phyloP scores from a whole-genome alignment of 2,888 invertebrate genomes.

The Aspidapion aeneum region DNA sequence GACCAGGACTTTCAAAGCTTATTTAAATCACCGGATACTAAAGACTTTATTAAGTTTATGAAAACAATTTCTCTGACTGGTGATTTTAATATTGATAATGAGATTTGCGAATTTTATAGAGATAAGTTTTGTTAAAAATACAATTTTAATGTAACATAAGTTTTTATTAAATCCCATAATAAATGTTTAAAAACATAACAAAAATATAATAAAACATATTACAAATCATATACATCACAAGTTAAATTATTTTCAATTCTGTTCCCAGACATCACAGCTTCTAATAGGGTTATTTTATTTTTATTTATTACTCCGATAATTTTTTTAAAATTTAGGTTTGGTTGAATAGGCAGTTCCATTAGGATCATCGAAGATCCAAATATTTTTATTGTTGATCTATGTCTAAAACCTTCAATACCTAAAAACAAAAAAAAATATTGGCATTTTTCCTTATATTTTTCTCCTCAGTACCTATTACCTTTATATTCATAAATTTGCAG shows the following conservation, averaged over 20 bases:
- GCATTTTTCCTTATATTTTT: background rate
- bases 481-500: constrained; percentile 51
- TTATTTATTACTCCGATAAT: constrained; percentile 43
- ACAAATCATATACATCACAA: constrained; percentile 26
- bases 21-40: constrained; percentile 22
- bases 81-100: constrained; percentile 50
- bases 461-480: constrained; percentile 39
- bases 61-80: constrained; percentile 49
- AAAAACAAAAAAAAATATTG: constrained; percentile 14
- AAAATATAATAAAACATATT: background rate
- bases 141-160: background rate
- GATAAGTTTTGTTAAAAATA: constrained; percentile 30
- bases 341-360: constrained; percentile 38
- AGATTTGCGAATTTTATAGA: constrained; percentile 51
- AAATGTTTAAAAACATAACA: background rate
- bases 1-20: background rate
- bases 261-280: constrained; percentile 49
- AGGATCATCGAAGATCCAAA: constrained; percentile 41
- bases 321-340: constrained; percentile 33
- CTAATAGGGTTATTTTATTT: constrained; percentile 44
- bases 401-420: constrained; percentile 50
- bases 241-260: constrained; percentile 38
- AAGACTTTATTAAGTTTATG: constrained; percentile 39
- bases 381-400: constrained; percentile 42
- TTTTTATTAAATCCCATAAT: background rate